These are phyloP conservation scores for Athripsodes cinereus DNA, from an alignment of 2,888 invertebrate species.

Conservation along the genomic window DNA sequence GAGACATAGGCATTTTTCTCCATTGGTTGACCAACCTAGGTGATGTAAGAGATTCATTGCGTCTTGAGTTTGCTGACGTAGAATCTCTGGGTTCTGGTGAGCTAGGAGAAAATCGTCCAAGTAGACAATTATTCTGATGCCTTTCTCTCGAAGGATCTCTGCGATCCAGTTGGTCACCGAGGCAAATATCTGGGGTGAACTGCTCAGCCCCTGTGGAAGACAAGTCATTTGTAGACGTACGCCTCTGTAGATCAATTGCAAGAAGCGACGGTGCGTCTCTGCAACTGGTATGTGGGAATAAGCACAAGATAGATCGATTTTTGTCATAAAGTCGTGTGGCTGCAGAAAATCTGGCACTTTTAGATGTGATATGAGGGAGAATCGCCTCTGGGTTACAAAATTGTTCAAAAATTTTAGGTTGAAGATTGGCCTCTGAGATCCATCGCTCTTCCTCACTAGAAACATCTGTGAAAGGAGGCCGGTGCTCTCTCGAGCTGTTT, in stretches of 20 bases:
- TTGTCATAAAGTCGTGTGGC: not conserved
- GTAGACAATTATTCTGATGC: conserved; percentile 1
- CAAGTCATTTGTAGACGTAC: conserved; percentile 2
- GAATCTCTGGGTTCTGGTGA: not conserved
- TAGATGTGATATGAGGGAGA: not conserved
- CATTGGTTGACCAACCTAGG: conserved; percentile 26
- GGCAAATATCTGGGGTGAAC: not conserved
- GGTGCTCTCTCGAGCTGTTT: not conserved
- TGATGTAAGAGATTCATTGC: conserved; percentile 8
- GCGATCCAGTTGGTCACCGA: conserved; percentile 3
- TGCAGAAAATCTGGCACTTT: conserved; percentile 3
- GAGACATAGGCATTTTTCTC: conserved; percentile 23
- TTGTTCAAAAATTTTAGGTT: not conserved
- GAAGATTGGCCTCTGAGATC: not conserved
- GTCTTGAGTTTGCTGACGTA: not conserved
- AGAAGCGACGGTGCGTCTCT: not conserved
- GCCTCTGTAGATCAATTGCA: not conserved
- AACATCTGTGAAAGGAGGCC: not conserved
- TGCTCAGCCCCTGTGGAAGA: not conserved
- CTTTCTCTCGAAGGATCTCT: conserved; percentile 4
- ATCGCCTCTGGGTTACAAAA: not conserved
- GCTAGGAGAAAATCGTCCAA: conserved; percentile 9
- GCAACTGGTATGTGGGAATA: conserved; percentile 5
- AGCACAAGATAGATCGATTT: not conserved
- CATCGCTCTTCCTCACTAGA: conserved; percentile 2